Percentiles rank a stretch among this genome's conserved stretches.
Conservation (phyloP, 2,797 vertebrate genomes). For the Heterohyrax brucei region DNA sequence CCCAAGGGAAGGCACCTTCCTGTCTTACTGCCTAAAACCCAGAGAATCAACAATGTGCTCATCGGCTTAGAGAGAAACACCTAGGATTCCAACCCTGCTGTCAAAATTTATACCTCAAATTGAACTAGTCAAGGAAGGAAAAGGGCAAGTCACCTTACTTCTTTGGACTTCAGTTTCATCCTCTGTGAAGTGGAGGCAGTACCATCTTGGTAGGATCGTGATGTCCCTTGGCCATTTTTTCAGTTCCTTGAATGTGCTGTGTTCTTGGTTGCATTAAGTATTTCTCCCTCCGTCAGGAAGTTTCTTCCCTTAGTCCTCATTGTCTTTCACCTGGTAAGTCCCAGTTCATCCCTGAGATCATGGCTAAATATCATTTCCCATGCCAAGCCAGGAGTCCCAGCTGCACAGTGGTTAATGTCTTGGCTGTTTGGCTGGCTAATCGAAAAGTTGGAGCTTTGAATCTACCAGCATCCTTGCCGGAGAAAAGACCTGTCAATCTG, state of each 20-base stretch:
- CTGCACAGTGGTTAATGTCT: too few species aligned
- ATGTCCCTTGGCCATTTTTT: not conserved
- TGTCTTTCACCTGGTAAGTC: not conserved
- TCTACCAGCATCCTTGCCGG: too few species aligned
- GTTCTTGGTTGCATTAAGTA: constrained; percentile 45
- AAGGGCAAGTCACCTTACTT: not conserved
- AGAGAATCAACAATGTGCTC: constrained; percentile 32
- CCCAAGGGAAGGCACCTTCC: not conserved
- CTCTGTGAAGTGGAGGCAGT: not conserved
- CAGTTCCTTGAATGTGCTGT: not conserved
- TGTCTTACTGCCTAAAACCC: not conserved
- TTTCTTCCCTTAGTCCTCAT: not conserved
- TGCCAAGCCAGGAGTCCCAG: not conserved
- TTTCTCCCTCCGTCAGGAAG: not conserved
- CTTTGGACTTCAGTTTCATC: not conserved
- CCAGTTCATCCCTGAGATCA: constrained; percentile 11
- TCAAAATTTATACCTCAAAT: constrained; percentile 29
- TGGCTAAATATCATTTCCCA: not conserved
- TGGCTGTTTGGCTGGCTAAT: too few species aligned
- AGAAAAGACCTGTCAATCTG: too few species aligned
- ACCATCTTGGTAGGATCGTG: not conserved
- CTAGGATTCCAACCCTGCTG: not conserved
- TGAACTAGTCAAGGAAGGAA: not conserved
- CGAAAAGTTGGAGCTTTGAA: too few species aligned
- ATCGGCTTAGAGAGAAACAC: constrained; percentile 10